Conservation (phyloP, 1,140 invertebrate genomes). For the Bicyclus anynana region DNA sequence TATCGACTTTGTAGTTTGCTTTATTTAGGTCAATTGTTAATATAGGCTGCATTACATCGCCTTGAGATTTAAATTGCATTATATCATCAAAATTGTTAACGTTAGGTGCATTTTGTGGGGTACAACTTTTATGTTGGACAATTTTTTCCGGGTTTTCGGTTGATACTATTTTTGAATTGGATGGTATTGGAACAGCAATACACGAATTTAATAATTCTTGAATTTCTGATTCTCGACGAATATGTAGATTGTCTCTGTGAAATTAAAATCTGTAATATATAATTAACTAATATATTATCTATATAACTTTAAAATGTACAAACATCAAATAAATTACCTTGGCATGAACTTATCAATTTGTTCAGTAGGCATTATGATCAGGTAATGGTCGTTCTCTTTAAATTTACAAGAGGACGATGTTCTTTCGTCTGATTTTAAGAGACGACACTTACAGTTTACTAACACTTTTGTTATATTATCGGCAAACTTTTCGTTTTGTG, state of each 20-base stretch:
- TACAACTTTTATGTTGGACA: neutral
- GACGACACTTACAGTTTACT: neutral
- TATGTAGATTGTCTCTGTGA: neutral
- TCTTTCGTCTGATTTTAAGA: neutral
- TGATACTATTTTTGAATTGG: neutral
- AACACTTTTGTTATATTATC: neutral
- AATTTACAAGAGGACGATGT: too few species aligned
- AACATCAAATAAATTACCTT: neutral
- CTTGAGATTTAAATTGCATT: neutral
- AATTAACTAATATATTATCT: neutral
- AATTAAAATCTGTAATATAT: neutral
- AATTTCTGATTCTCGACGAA: neutral
- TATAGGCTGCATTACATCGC: neutral
- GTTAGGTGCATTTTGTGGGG: neutral
- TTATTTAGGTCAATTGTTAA: neutral
- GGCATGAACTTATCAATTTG: constrained; percentile 23
- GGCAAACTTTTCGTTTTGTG: neutral
- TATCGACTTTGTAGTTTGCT: constrained; percentile 7
- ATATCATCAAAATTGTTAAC: neutral
- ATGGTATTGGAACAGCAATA: neutral
- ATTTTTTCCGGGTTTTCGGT: neutral
- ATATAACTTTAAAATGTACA: neutral
- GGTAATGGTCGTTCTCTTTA: constrained; percentile 11
- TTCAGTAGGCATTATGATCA: neutral
- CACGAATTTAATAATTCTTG: neutral